Evolutionary conservation across 1,140 invertebrate species (phyloP), one percentile per base, ranked within the genome.

Genomic region (Cherax destructor): DNA sequence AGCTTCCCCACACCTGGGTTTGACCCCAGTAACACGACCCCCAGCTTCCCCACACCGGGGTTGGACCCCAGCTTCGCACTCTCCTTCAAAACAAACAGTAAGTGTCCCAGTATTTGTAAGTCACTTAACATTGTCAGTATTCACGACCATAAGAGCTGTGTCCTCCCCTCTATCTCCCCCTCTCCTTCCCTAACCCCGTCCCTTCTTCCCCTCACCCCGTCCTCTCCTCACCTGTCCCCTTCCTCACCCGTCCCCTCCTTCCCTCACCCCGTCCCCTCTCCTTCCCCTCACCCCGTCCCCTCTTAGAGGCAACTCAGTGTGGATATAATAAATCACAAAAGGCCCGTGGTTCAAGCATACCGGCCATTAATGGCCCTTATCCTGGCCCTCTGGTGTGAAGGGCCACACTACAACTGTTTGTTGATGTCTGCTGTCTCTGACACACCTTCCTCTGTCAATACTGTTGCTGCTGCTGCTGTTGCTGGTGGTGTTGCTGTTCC

Each of bases 321-420:
- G 78, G 47, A 50, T 47, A 79, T 79, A 79, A 79, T 79, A 47
- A 30, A 79, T 50, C 78, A 79, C 50, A 21, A 79, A 79, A 79
- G 50, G 78, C 21, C 47, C 6, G 49, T 52, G 9, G 21, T 50
- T 50, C 47, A 79, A 79, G 78, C 47, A 50, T 79, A 79, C n/a
- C 47, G 49, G 47, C 69, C 69, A 47, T 56, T 56, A 56, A 9
- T 13, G 7, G 30, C 30, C 30, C 41, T 78, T 78, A 78, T 78
- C 76, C 78, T 30, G 11, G 78, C 16, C 16, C 47, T 50, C n/a
- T 11, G 24, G 13, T n/a, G 47, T 50, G 47, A 56, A 79, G 69
- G 69, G 24, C 78, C 50, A 79, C 21, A 21, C 78, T 3, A 7
- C 2, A 7, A 18, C 47, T 79, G 78, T 79, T 50, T 79, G 47